Conservation (phyloP, 2,113 vertebrate species). For the Corynorhinus townsendii region DNA sequence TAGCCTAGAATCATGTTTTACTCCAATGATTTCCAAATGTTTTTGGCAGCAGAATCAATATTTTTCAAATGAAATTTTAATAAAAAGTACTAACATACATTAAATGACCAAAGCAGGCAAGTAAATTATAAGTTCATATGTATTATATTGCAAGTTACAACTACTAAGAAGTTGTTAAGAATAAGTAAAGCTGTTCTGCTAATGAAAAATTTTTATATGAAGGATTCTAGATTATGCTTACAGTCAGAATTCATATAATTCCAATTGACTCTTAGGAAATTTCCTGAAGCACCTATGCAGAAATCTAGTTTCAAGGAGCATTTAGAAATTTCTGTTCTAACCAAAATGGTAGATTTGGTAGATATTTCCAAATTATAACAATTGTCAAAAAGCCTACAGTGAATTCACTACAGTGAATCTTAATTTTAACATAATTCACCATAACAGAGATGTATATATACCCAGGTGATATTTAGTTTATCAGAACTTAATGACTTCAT, state of each 20-base stretch:
- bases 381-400: neutral
- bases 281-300: neutral
- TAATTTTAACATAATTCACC: conserved; percentile 13
- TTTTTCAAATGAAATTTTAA: conserved; percentile 10
- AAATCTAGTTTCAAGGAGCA: neutral
- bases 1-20: neutral
- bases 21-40: neutral
- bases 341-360: neutral
- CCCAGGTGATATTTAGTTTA: neutral
- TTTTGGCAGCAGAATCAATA: neutral
- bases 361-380: conserved; percentile 1
- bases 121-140: neutral
- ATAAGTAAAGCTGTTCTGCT: neutral
- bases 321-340: conserved; percentile 5
- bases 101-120: neutral
- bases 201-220: neutral
- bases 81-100: neutral
- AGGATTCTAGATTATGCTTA: neutral
- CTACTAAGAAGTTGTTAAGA: neutral
- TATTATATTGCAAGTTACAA: neutral
- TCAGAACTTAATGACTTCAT: neutral
- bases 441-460: neutral
- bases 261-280: neutral
- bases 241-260: neutral
- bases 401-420: neutral